phyloP scores from a whole-genome alignment of 2,888 invertebrate genomes.

The Melikaiella ostensackeni region DNA sequence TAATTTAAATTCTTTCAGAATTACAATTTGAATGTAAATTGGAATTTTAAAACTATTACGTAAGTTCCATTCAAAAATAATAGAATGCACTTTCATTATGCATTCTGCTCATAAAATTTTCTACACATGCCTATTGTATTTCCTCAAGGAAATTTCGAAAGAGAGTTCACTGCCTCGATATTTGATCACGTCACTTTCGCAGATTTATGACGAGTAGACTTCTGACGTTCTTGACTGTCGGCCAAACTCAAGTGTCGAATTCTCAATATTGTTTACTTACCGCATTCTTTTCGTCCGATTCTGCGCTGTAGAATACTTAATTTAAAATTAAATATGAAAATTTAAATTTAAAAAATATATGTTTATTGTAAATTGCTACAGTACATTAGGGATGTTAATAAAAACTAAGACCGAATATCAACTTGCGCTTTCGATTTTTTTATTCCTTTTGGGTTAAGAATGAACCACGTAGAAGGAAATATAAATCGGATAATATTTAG shows the following conservation, averaged over 20 bases:
- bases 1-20: no score
- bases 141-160: not conserved
- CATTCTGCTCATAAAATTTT: not conserved
- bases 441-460: no score
- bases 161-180: slow-evolving; percentile 35
- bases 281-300: not conserved
- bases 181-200: slow-evolving; percentile 26
- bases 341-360: no score
- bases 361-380: no score
- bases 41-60: no score
- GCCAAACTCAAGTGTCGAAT: slow-evolving; percentile 18
- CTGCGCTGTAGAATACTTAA: not conserved
- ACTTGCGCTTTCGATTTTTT: no score
- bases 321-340: not conserved
- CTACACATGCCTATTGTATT: not conserved
- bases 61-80: not conserved
- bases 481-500: no score
- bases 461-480: no score
- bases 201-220: slow-evolving; percentile 10
- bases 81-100: not conserved
- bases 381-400: no score
- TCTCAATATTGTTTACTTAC: not conserved
- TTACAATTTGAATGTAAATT: no score
- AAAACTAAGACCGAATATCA: no score
- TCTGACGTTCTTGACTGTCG: not conserved